Conservation (phyloP, 2,888 invertebrate species). For the Latheticus oryzae region DNA sequence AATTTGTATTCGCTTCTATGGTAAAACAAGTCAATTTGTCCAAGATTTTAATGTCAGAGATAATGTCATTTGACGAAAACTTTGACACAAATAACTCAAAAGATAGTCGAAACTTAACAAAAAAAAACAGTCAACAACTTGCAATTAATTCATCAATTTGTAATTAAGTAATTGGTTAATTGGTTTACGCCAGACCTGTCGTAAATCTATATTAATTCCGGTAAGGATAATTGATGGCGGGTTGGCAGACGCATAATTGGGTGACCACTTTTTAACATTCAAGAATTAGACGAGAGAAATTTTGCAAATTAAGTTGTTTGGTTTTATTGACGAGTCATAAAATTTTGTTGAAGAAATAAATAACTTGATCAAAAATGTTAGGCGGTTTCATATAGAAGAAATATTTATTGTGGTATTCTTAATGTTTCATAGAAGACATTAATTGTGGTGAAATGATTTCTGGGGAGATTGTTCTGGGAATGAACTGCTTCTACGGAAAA, state of each 20-base stretch:
- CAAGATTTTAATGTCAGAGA: constrained; percentile 31
- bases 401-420: constrained; percentile 13
- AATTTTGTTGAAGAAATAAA: constrained; percentile 2
- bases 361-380: constrained; percentile 5
- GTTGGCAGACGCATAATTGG: too few species aligned
- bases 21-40: constrained; percentile 40
- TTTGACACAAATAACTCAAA: constrained; percentile 47
- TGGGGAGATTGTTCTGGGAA: constrained; percentile 9
- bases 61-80: constrained; percentile 31
- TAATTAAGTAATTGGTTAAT: constrained; percentile 53
- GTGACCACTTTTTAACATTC: constrained; percentile 2
- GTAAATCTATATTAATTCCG: constrained; percentile 36
- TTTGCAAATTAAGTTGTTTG: too few species aligned
- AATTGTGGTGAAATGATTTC: constrained; percentile 8
- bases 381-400: constrained; percentile 11
- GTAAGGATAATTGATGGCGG: too few species aligned
- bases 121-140: too few species aligned
- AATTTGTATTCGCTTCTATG: constrained; percentile 35
- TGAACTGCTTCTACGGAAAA: too few species aligned
- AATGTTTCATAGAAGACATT: constrained; percentile 15
- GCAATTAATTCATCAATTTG: constrained; percentile 49
- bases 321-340: too few species aligned
- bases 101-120: too few species aligned
- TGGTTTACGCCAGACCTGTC: constrained; percentile 39
- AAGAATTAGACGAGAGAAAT: too few species aligned